Conservation (phyloP, 2,888 invertebrate species). For the Eucera pruinosa region DNA sequence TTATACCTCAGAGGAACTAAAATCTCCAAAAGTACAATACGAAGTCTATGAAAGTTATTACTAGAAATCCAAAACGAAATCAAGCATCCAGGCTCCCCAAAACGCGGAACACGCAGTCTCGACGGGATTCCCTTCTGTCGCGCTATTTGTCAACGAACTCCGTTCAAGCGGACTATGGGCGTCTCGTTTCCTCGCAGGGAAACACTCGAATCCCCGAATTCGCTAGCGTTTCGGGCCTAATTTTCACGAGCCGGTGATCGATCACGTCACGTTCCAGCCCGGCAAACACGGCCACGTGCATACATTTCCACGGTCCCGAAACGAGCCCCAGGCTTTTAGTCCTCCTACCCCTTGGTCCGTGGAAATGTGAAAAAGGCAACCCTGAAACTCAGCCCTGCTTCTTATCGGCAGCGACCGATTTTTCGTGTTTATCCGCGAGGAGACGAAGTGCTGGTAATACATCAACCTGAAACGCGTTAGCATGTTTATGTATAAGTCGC, state of each 20-base stretch:
- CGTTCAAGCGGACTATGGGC: slow-evolving; percentile 29
- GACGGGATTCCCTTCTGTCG: slow-evolving; percentile 33
- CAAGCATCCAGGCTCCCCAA: not conserved
- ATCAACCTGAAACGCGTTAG: slow-evolving; percentile 57
- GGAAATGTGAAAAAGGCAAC: slow-evolving; percentile 58
- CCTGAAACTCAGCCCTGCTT: slow-evolving; percentile 39
- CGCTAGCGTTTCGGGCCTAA: slow-evolving; percentile 63
- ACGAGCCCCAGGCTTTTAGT: slow-evolving; percentile 44
- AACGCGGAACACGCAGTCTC: slow-evolving; percentile 24
- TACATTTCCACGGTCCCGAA: slow-evolving; percentile 59
- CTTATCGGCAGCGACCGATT: slow-evolving; percentile 67
- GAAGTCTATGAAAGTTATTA: not conserved
- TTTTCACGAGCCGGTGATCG: slow-evolving; percentile 70
- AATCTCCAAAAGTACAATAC: not conserved
- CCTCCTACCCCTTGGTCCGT: slow-evolving; percentile 6
- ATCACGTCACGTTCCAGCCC: slow-evolving; percentile 66
- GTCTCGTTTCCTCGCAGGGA: slow-evolving; percentile 27
- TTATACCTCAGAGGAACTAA: too few relatives aligned
- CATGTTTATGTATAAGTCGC: slow-evolving; percentile 57
- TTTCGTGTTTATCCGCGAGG: slow-evolving; percentile 71
- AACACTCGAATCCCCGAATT: slow-evolving; percentile 54
- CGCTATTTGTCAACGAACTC: slow-evolving; percentile 55
- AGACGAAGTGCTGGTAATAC: slow-evolving; percentile 70
- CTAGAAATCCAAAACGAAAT: slow-evolving; percentile 1
- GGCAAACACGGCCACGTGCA: slow-evolving; percentile 63